A percentile compares a stretch with the other conserved stretches of the same genome.
phyloP scores from a whole-genome alignment of 1,140 invertebrate genomes.

The Drosophila ficusphila region DNA sequence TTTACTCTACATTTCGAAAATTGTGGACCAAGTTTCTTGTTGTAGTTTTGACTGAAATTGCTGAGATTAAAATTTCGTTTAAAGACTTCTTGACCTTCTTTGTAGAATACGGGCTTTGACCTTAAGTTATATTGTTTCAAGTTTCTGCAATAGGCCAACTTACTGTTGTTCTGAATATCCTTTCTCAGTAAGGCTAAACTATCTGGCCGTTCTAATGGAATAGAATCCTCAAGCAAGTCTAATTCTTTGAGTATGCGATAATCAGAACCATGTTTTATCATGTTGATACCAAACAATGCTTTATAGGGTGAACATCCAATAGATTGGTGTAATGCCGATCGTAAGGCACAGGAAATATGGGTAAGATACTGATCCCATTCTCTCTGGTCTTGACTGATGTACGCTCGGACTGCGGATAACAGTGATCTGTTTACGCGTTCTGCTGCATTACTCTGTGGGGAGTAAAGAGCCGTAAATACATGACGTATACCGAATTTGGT shows the following conservation, averaged over 20 bases:
- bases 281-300: slow-evolving; percentile 7
- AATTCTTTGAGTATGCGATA: not conserved
- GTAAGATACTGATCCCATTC: slow-evolving; percentile 22
- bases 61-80: no score
- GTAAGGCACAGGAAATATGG: slow-evolving; percentile 12
- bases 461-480: slow-evolving; percentile 16
- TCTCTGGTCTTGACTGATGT: slow-evolving; percentile 23
- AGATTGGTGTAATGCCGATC: slow-evolving; percentile 9
- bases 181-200: not conserved
- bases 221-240: not conserved
- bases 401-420: slow-evolving; percentile 29
- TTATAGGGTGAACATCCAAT: slow-evolving; percentile 15
- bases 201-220: not conserved
- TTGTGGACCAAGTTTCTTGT: slow-evolving; percentile 1
- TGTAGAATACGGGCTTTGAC: not conserved
- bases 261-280: not conserved
- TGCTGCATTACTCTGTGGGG: slow-evolving; percentile 35
- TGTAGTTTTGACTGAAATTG: slow-evolving; percentile 19
- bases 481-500: slow-evolving; percentile 27
- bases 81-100: slow-evolving; percentile 3
- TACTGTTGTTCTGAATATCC: not conserved
- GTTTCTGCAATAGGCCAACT: no score
- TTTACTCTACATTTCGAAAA: slow-evolving; percentile 1
- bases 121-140: slow-evolving; percentile 1
- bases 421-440: slow-evolving; percentile 39